Conservation (phyloP, 2,888 invertebrate genomes). For the Steinernema hermaphroditum region DNA sequence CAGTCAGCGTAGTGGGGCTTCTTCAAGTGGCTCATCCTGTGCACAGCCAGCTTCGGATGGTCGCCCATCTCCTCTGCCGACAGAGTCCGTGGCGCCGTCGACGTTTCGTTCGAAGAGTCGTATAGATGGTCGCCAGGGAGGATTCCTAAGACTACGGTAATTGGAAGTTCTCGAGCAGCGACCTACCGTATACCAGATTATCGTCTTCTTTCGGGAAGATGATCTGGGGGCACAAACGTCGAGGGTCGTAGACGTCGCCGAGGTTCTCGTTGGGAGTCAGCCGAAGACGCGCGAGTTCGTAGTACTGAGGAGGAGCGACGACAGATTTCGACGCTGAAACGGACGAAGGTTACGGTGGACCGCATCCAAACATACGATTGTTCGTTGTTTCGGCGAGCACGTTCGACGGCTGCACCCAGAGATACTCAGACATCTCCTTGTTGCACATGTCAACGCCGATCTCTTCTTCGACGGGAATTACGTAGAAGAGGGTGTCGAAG, state of each 20-base stretch:
- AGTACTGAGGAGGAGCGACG: constrained; percentile 64
- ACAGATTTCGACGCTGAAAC: neutral
- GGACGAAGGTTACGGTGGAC: neutral
- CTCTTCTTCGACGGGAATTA: constrained; percentile 48
- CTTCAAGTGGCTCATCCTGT: constrained; percentile 2
- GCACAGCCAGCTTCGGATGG: neutral
- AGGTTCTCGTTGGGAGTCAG: constrained; percentile 24
- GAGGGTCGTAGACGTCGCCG: neutral
- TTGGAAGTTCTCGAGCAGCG: too few relatives aligned
- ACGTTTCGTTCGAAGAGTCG: neutral
- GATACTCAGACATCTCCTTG: constrained; percentile 45
- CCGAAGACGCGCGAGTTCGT: constrained; percentile 55
- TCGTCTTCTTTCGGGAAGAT: neutral
- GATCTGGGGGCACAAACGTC: neutral
- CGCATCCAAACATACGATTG: too few relatives aligned
- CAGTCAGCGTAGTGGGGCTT: constrained; percentile 18
- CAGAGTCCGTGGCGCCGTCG: neutral
- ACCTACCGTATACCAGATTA: constrained; percentile 3
- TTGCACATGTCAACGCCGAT: constrained; percentile 35
- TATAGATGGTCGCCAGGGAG: constrained; percentile 20
- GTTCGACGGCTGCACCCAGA: constrained; percentile 42
- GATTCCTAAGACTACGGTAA: neutral
- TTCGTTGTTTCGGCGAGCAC: constrained; percentile 38
- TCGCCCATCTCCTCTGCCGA: neutral
- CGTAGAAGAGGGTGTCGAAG: constrained; percentile 57